phyloP scores from a whole-genome alignment of 2,888 invertebrate species.

The Mesoligia furuncula region DNA sequence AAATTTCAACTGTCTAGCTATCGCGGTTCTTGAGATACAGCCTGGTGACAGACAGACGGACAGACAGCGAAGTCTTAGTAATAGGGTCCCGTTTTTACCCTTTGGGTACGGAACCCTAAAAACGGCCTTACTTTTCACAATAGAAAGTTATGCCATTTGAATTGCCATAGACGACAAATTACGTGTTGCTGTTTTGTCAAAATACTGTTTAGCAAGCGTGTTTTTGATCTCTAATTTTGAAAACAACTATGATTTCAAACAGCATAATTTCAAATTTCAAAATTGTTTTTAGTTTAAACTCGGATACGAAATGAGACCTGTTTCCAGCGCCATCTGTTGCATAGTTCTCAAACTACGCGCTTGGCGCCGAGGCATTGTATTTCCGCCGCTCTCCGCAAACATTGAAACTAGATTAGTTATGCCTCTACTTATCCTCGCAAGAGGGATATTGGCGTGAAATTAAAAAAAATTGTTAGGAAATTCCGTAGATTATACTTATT shows the following conservation, averaged over 20 bases:
- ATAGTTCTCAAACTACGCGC: conserved; percentile 41
- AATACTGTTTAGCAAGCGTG: neutral
- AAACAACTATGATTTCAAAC: too few relatives aligned
- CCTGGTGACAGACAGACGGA: too few relatives aligned
- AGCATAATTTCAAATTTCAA: neutral
- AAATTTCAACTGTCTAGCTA: too few relatives aligned
- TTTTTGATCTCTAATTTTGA: neutral
- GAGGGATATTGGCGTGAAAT: conserved; percentile 5
- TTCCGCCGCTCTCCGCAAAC: conserved; percentile 46
- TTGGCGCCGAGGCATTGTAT: conserved; percentile 7
- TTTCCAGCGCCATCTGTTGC: conserved; percentile 53
- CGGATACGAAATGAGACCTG: neutral
- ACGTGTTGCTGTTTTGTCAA: neutral
- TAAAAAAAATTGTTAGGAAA: neutral
- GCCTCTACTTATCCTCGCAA: conserved; percentile 23
- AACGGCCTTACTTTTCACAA: neutral
- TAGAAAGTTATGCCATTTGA: neutral
- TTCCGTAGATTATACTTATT: neutral
- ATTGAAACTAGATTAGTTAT: conserved; percentile 35
- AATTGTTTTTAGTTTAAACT: conserved; percentile 4
- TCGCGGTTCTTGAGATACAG: too few relatives aligned
- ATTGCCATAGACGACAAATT: neutral
- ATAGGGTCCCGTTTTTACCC: too few relatives aligned
- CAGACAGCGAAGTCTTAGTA: too few relatives aligned
- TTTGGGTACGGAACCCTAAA: too few relatives aligned